Evolutionary conservation across 1,140 invertebrate genomes (phyloP).

Genomic region (Drosophila azteca): DNA sequence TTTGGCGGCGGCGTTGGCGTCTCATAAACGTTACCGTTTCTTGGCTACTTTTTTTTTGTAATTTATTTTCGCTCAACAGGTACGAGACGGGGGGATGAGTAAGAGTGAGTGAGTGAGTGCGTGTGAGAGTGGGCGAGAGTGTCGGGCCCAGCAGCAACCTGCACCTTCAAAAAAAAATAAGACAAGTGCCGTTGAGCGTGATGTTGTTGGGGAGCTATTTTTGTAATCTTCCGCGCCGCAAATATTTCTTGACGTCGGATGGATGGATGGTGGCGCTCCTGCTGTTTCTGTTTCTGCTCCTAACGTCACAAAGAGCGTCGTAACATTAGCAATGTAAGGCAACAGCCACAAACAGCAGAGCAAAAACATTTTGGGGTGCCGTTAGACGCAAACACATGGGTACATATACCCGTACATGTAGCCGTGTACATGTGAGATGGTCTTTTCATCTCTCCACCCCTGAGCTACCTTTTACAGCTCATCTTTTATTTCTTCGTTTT

Average conservation of each 20-base stretch:
- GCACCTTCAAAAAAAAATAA: constrained; percentile 14
- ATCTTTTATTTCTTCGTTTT: constrained; percentile 55
- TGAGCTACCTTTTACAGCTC: constrained; percentile 60
- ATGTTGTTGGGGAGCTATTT: constrained; percentile 45
- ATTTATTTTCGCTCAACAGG: constrained; percentile 77
- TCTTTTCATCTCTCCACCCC: constrained; percentile 15
- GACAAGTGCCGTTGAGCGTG: constrained; percentile 23
- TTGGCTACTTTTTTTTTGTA: constrained; percentile 24
- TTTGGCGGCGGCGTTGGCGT: constrained; percentile 47
- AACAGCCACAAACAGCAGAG: not conserved
- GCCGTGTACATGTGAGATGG: not conserved
- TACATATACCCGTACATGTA: too few relatives aligned
- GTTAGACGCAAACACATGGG: constrained; percentile 38
- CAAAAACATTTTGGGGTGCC: constrained; percentile 48
- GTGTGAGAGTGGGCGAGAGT: not conserved
- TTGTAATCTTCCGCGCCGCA: constrained; percentile 35
- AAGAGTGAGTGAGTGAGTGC: constrained; percentile 42
- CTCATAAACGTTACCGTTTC: constrained; percentile 43
- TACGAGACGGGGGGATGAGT: constrained; percentile 37
- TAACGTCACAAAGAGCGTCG: not conserved
- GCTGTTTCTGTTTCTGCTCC: constrained; percentile 5
- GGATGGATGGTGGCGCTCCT: too few relatives aligned
- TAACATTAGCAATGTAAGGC: too few relatives aligned
- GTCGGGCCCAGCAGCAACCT: not conserved
- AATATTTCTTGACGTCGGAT: constrained; percentile 8